Conservation (phyloP, 2,113 vertebrate species). For the Diadophis punctatus region DNA sequence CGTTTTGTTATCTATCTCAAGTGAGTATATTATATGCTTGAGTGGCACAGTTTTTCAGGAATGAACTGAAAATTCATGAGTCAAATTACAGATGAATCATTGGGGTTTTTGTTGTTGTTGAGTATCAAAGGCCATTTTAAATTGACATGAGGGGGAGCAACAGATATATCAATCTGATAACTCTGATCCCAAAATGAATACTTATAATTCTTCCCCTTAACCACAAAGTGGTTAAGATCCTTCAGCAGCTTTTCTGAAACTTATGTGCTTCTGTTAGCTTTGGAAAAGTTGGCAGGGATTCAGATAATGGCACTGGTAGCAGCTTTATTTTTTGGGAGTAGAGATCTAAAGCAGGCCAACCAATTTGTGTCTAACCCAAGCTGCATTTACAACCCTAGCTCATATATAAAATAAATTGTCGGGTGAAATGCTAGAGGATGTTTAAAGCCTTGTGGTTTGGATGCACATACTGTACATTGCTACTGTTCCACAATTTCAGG, state of each 20-base stretch:
- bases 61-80: neutral
- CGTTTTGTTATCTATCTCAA: neutral
- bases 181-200: neutral
- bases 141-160: neutral
- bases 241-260: neutral
- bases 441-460: constrained; percentile 22
- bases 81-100: neutral
- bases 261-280: neutral
- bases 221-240: neutral
- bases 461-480: neutral
- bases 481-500: constrained; percentile 23
- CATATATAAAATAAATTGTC: constrained; percentile 9
- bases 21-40: neutral
- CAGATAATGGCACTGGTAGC: neutral
- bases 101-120: neutral
- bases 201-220: neutral
- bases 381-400: neutral
- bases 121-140: neutral
- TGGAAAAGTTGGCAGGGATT: neutral
- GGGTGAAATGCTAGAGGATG: constrained; percentile 16
- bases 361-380: constrained; percentile 1
- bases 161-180: neutral
- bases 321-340: neutral
- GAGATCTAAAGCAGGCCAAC: constrained; percentile 14
- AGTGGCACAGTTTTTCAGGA: neutral